Percentiles rank a stretch among this genome's conserved stretches.
These are phyloP conservation scores for Myanophis thanlyinensis DNA, from an alignment of 2,113 vertebrate species.

Conservation along the genomic window DNA sequence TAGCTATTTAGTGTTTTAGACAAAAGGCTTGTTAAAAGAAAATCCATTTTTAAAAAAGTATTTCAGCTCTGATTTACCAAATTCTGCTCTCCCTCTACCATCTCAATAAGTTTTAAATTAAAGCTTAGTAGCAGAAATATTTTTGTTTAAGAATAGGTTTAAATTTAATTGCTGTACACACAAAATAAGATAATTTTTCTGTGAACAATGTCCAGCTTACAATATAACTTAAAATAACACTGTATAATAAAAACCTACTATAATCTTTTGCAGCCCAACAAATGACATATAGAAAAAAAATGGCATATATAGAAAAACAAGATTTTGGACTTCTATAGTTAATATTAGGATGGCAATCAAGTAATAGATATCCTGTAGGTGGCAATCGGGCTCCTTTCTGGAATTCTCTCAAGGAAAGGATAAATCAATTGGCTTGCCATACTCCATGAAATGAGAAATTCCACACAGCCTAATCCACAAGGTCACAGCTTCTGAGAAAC, in stretches of 20 bases:
- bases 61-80: neutral
- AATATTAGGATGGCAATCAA: neutral
- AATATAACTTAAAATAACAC: neutral
- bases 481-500: neutral
- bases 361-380: neutral
- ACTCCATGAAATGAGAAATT: neutral
- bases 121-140: neutral
- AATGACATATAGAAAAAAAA: neutral
- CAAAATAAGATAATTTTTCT: neutral
- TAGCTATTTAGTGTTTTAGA: neutral
- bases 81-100: neutral
- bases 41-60: neutral
- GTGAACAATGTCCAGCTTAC: neutral
- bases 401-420: neutral
- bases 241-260: neutral
- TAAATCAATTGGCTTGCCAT: neutral
- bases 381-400: neutral
- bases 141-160: neutral
- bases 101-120: neutral
- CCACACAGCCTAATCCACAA: neutral
- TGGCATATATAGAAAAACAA: neutral
- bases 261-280: neutral
- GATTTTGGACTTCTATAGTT: neutral
- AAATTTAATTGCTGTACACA: neutral
- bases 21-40: neutral